Percentiles rank a stretch among this genome's conserved stretches.
phyloP scores from a whole-genome alignment of 92 coral and sea anemone genomes.

The Porites divaricata region DNA sequence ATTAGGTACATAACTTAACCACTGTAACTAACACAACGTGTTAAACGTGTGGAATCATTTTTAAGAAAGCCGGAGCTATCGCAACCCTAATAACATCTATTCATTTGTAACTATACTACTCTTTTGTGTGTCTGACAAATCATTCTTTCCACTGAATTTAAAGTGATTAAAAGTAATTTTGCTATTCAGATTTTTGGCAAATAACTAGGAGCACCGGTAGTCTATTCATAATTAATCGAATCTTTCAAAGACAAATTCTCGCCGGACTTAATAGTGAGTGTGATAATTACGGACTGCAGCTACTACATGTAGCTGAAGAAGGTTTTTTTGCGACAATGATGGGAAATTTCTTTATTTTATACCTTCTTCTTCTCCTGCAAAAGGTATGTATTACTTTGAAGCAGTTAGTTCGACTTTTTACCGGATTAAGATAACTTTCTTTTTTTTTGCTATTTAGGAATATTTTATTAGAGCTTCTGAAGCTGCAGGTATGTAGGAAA shows the following conservation, averaged over 20 bases:
- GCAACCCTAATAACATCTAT: no score
- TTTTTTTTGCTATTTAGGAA: background rate
- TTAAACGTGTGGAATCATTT: no score
- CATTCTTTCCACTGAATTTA: no score
- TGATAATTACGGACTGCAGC: background rate
- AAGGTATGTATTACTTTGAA: background rate
- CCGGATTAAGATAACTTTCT: no score
- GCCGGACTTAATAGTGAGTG: background rate
- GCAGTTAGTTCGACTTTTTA: background rate
- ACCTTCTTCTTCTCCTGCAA: background rate
- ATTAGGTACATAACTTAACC: no score
- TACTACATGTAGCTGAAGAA: background rate
- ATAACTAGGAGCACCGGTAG: background rate
- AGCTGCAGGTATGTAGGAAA: slow-evolving; percentile 3
- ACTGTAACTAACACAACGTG: no score
- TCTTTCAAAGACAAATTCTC: background rate
- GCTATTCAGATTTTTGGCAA: no score
- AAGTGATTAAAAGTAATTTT: no score
- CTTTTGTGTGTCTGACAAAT: no score
- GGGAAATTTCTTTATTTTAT: background rate
- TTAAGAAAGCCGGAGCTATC: no score
- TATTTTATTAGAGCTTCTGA: background rate
- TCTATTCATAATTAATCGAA: background rate
- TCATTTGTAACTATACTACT: no score
- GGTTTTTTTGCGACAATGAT: background rate